Percentiles rank a stretch among this genome's conserved stretches.
These are phyloP conservation scores for Gonioctena quinquepunctata DNA, from an alignment of 1,140 invertebrate genomes.

Conservation along the genomic window DNA sequence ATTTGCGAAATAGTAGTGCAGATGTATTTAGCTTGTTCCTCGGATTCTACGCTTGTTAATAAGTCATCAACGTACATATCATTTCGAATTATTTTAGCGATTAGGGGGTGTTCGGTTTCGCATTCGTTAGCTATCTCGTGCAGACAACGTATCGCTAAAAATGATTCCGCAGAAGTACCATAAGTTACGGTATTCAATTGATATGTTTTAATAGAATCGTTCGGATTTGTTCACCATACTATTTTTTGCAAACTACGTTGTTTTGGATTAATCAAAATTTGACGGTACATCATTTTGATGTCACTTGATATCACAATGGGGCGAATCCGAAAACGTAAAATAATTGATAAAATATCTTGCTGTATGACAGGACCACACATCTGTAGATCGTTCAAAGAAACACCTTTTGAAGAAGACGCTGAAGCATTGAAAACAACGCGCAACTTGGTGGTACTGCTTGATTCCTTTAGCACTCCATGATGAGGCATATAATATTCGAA, in stretches of 20 bases:
- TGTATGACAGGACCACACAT: conserved; percentile 38
- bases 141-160: conserved; percentile 36
- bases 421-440: conserved; percentile 35
- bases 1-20: background rate
- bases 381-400: conserved; percentile 42
- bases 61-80: background rate
- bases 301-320: conserved; percentile 40
- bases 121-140: background rate
- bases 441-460: conserved; percentile 8
- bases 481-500: conserved; percentile 23
- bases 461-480: conserved; percentile 29
- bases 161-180: conserved; percentile 39
- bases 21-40: conserved; percentile 17
- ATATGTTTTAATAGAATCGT: conserved; percentile 13
- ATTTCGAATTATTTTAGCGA: background rate
- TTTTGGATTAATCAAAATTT: conserved; percentile 43
- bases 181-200: conserved; percentile 45
- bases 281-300: conserved; percentile 54
- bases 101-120: background rate
- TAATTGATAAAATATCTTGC: conserved; percentile 30
- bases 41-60: background rate
- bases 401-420: conserved; percentile 21
- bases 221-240: background rate
- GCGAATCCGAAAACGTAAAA: conserved; percentile 47
- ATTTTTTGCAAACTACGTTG: conserved; percentile 21